Conservation (phyloP, 2,113 vertebrate genomes). For the Prietella phreatophila region DNA sequence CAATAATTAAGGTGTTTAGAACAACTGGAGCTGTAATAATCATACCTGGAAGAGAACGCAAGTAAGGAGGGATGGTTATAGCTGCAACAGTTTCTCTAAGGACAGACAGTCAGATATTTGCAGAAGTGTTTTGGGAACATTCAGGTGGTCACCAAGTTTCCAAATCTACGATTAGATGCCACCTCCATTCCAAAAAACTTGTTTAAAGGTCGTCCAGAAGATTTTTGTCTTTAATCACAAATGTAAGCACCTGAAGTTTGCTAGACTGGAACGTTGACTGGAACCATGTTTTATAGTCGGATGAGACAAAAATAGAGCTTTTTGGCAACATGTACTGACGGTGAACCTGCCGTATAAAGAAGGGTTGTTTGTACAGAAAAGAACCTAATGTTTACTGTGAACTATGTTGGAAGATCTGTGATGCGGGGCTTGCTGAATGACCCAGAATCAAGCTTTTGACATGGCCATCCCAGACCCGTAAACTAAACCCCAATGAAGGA, state of each 20-base stretch:
- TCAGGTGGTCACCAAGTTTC: background rate
- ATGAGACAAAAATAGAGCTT: background rate
- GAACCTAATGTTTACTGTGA: background rate
- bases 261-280: background rate
- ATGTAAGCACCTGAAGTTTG: background rate
- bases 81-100: background rate
- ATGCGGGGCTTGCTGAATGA: background rate
- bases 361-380: background rate
- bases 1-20: background rate
- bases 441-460: background rate
- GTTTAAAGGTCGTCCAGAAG: background rate
- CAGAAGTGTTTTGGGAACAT: background rate
- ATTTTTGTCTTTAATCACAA: background rate
- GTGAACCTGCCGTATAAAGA: background rate
- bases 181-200: background rate
- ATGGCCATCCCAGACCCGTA: background rate
- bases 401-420: background rate
- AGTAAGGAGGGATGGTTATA: background rate
- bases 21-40: background rate
- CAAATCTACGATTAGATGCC: background rate
- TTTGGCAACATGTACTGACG: background rate
- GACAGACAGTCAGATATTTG: background rate
- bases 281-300: background rate
- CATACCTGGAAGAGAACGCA: background rate
- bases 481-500: background rate